phyloP scores from a whole-genome alignment of 2,888 invertebrate genomes.

The Schrankia costaestrigalis region DNA sequence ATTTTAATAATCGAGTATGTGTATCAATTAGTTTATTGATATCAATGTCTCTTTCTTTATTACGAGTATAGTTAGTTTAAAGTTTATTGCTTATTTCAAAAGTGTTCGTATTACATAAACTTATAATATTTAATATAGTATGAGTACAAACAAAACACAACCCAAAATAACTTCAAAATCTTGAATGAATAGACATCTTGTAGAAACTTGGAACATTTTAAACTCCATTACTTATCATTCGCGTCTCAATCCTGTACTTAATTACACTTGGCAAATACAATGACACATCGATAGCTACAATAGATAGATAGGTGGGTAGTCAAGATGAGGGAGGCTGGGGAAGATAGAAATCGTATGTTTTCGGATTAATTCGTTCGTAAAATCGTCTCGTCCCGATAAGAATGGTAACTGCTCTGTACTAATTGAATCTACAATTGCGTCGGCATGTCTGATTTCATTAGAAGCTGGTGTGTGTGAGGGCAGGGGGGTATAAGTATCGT shows the following conservation, averaged over 20 bases:
- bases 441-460: slow-evolving; percentile 77
- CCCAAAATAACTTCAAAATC: slow-evolving; percentile 19
- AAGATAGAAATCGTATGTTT: slow-evolving; percentile 79
- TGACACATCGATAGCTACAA: slow-evolving; percentile 59
- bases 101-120: too few species aligned
- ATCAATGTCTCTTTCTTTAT: slow-evolving; percentile 21
- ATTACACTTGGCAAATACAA: slow-evolving; percentile 75
- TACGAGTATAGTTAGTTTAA: neutral
- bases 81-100: too few species aligned
- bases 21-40: slow-evolving; percentile 20
- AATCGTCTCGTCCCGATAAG: slow-evolving; percentile 79
- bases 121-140: neutral
- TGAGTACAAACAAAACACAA: neutral
- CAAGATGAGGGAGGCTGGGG: slow-evolving; percentile 53
- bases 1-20: slow-evolving; percentile 33
- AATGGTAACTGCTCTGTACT: slow-evolving; percentile 77
- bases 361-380: slow-evolving; percentile 81
- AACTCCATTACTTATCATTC: slow-evolving; percentile 45
- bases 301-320: slow-evolving; percentile 40
- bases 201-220: slow-evolving; percentile 37
- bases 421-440: slow-evolving; percentile 80
- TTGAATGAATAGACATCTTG: slow-evolving; percentile 32
- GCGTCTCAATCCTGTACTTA: slow-evolving; percentile 64
- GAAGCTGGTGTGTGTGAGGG: slow-evolving; percentile 50
- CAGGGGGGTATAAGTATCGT: slow-evolving; percentile 35